Percentiles rank a stretch among this genome's conserved stretches.
Evolutionary conservation across 2,113 vertebrate species (phyloP).

Genomic region (Labrus mixtus): DNA sequence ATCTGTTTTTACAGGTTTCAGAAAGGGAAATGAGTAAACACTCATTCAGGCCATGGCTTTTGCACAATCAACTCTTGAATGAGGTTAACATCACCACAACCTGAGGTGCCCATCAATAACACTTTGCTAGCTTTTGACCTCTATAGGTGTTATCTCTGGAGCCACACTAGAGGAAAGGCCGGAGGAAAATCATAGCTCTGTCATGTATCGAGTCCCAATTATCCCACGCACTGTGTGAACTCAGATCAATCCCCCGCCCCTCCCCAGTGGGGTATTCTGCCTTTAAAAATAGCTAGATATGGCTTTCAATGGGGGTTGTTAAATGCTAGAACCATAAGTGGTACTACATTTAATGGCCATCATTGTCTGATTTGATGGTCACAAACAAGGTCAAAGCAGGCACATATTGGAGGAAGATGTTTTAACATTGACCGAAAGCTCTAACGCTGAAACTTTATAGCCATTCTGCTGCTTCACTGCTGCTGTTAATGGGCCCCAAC

Average conservation of each 20-base stretch:
- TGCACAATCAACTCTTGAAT: not conserved
- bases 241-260: conserved; percentile 68
- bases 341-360: conserved; percentile 39
- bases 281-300: conserved; percentile 54
- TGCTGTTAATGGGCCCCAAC: conserved; percentile 24
- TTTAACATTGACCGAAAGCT: conserved; percentile 58
- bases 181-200: conserved; percentile 54
- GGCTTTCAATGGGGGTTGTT: conserved; percentile 25
- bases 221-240: conserved; percentile 37
- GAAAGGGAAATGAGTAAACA: no score
- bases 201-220: conserved; percentile 39
- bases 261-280: conserved; percentile 58
- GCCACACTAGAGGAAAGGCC: conserved; percentile 34
- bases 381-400: conserved; percentile 63
- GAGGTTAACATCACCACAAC: conserved; percentile 11
- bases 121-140: not conserved
- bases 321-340: conserved; percentile 46
- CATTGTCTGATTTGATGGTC: conserved; percentile 54
- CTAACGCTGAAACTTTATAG: conserved; percentile 45
- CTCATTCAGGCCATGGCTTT: conserved; percentile 7
- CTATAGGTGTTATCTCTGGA: conserved; percentile 40
- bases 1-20: no score
- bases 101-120: conserved; percentile 5
- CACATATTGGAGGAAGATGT: conserved; percentile 42
- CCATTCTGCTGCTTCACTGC: conserved; percentile 29